Evolutionary conservation across 1,140 invertebrate species (phyloP), one percentile per base, ranked within the genome.

Genomic region (Cotesia glomerata): DNA sequence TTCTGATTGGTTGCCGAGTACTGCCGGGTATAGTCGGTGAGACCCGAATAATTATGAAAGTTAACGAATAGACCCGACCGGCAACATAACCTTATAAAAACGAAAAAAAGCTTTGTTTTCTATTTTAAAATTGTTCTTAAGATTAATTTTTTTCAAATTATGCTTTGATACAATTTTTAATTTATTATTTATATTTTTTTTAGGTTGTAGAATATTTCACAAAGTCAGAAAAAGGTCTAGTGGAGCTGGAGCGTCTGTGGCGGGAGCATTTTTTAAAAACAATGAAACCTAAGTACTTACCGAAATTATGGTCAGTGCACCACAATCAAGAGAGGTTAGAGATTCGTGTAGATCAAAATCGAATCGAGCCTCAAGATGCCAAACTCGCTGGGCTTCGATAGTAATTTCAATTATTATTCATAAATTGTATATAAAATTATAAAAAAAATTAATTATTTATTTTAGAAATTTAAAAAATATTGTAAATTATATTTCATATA

Each of bases 281-380:
- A 2, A 95, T 95, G 94, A 82, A 91, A 36, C 94, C 94, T 0
- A 82, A 89, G 51, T 90, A 87, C 84, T 87, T 96, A 78, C 94
- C 95, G 0, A 82, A 89, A 4, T 84, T 93, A 56, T 96, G 95
- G 95, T 95, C 94, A 63, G 84, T 93, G 14, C 89, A 88, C 74
- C 93, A 95, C 76, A 94, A 91, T 77, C 89, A 90, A 63, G 88
- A 91, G 62, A 84, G 85, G 18, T 74, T 85, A 49, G 76, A 71
- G n/a, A 82, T 87, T 74, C 83, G 83, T 54, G 78, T 82, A 59
- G 77, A 64, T 26, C 81, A 87, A 73, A 86, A 83, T 64, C 77
- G 84, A 78, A 86, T 88, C 35, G 77, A 85, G 66, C 80, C 82
- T 16, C 74, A 81, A 63, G 86, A 88, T 73, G 85, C 82, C 3